These are phyloP conservation scores for Pedionomus torquatus DNA, from an alignment of 2,113 vertebrate species.

Conservation along the genomic window DNA sequence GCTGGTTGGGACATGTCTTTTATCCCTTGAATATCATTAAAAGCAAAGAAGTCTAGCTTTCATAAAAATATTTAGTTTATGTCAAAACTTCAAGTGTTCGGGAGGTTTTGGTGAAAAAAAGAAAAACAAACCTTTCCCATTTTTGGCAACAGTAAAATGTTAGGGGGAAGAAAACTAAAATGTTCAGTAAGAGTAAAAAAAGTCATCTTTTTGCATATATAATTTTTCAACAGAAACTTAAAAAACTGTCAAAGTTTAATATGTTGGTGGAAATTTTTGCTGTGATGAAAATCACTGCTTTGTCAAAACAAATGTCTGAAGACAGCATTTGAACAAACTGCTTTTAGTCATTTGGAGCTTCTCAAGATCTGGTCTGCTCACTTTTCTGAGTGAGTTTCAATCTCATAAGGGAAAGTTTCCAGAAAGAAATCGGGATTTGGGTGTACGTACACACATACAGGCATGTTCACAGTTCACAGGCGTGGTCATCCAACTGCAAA, in stretches of 20 bases:
- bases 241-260: background rate
- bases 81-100: background rate
- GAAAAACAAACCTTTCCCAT: background rate
- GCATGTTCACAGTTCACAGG: too few relatives aligned
- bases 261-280: background rate
- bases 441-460: fast-evolving
- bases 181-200: background rate
- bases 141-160: background rate
- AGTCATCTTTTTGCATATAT: background rate
- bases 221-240: background rate
- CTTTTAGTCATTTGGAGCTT: background rate
- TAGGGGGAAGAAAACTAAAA: background rate
- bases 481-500: background rate
- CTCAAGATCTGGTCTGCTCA: background rate
- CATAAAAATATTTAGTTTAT: slow-evolving; percentile 20
- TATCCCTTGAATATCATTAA: background rate
- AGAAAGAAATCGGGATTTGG: background rate
- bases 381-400: background rate
- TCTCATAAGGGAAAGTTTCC: background rate
- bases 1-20: background rate
- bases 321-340: background rate
- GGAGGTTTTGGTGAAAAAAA: background rate
- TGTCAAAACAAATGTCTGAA: background rate
- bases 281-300: background rate
- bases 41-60: background rate